phyloP scores from a whole-genome alignment of 2,888 invertebrate species.

The Notocelia uddmanniana region DNA sequence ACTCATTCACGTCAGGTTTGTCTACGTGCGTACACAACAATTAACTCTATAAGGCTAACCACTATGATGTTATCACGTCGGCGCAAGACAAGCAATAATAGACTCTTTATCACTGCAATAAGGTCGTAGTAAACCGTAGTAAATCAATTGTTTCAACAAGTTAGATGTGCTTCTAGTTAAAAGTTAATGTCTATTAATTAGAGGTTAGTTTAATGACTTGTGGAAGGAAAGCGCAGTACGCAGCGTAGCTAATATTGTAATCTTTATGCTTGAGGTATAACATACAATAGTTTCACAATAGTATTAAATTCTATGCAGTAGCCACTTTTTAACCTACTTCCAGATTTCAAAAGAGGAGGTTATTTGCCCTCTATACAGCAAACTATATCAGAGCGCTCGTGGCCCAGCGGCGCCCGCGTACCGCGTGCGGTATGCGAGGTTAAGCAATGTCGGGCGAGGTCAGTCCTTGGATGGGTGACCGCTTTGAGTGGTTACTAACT shows the following conservation, averaged over 20 bases:
- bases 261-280: neutral
- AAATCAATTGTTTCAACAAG: neutral
- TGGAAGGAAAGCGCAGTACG: neutral
- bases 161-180: neutral
- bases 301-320: too few species aligned
- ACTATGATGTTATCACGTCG: constrained; percentile 11
- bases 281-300: neutral
- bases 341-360: too few species aligned
- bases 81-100: neutral
- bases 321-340: too few species aligned
- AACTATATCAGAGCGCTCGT: too few species aligned
- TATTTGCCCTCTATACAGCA: too few species aligned
- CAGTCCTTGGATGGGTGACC: too few species aligned
- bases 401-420: too few species aligned
- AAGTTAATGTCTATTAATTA: constrained; percentile 13
- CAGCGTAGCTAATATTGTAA: neutral
- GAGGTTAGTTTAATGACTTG: neutral
- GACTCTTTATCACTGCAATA: neutral
- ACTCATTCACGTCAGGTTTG: neutral
- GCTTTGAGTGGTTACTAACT: too few species aligned
- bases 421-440: too few species aligned
- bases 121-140: neutral
- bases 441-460: too few species aligned
- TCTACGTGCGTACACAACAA: constrained; percentile 1
- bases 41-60: neutral